Evolutionary conservation across 1,140 invertebrate genomes (phyloP), one percentile per base, ranked within the genome.

Genomic region (Sipha flava): DNA sequence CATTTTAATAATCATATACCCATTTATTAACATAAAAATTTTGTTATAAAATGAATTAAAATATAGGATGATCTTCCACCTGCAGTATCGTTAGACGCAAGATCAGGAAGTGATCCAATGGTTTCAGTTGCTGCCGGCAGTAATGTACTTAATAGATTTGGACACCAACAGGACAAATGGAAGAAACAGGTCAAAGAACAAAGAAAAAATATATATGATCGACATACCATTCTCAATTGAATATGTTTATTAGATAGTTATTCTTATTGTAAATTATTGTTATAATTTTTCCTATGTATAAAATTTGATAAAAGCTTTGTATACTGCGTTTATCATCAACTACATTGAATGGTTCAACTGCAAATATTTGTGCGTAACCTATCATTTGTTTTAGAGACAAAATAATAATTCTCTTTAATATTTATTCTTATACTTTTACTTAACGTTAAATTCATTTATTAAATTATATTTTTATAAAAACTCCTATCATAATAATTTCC

Each of bases 221-320:
- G 94, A 80, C 96, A 98, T 86, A 97, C 95, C 10, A 98, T 99
- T 95, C 89, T 99, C 29, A 99, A 99, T 88, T 99, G 89, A 88
- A 18, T n/a, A 3, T 18, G 2, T 18, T 23, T 7, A 54, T 12
- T 57, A 31, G 5, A 16, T 29, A 52, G 3, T 3, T 31, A 29
- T 5, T 16, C 14, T 29, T 29, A 6, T 57, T 12, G 18, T 29
- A 14, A n/a, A 31, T 29, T 70, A 16, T 29, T 43, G 34, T 40
- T 64, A 23, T 40, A n/a, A 23, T 40, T 66, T 37, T 40, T 40
- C 21, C 34, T n/a, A n/a, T n/a, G n/a, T n/a, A n/a, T n/a, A n/a
- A n/a, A n/a, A n/a, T n/a, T n/a, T n/a, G n/a, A n/a, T n/a, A n/a
- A n/a, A n/a, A n/a, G n/a, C n/a, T n/a, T n/a, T n/a, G n/a, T n/a